Percentiles rank a stretch among this genome's conserved stretches.
Conservation (phyloP, 2,888 invertebrate species). For the Psococerastis gibbosa region DNA sequence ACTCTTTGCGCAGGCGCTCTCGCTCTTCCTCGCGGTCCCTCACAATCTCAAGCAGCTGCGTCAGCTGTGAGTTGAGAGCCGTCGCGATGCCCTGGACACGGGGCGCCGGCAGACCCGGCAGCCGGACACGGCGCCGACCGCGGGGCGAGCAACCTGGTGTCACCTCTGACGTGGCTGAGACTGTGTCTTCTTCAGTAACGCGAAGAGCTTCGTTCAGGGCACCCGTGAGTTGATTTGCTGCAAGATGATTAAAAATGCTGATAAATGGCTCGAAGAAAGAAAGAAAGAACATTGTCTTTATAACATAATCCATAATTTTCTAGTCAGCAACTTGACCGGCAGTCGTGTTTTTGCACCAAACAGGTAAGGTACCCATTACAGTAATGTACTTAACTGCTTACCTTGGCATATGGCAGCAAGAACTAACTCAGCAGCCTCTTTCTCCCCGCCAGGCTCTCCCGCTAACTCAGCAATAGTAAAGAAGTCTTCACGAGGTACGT, state of each 20-base stretch:
- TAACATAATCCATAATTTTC: too few species aligned
- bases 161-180: constrained; percentile 29
- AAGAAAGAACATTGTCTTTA: too few species aligned
- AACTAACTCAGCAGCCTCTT: constrained; percentile 48
- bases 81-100: constrained; percentile 41
- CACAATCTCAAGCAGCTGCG: constrained; percentile 49
- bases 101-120: constrained; percentile 39
- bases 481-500: constrained; percentile 51
- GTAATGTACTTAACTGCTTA: too few species aligned
- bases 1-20: constrained; percentile 48
- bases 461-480: constrained; percentile 47
- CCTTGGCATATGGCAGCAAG: constrained; percentile 51
- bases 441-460: constrained; percentile 34
- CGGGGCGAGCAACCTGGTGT: constrained; percentile 25
- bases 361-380: too few species aligned
- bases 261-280: too few species aligned
- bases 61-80: constrained; percentile 42
- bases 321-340: too few species aligned
- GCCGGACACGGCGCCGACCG: constrained; percentile 24
- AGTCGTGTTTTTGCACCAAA: too few species aligned
- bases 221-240: constrained; percentile 34
- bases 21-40: constrained; percentile 57
- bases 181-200: constrained; percentile 34
- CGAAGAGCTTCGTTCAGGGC: constrained; percentile 36
- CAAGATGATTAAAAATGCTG: constrained; percentile 17